A percentile compares a stretch with the other conserved stretches of the same genome.
These are phyloP conservation scores for Neomonachus schauinslandi DNA, from an alignment of 2,113 vertebrate genomes.

Conservation along the genomic window DNA sequence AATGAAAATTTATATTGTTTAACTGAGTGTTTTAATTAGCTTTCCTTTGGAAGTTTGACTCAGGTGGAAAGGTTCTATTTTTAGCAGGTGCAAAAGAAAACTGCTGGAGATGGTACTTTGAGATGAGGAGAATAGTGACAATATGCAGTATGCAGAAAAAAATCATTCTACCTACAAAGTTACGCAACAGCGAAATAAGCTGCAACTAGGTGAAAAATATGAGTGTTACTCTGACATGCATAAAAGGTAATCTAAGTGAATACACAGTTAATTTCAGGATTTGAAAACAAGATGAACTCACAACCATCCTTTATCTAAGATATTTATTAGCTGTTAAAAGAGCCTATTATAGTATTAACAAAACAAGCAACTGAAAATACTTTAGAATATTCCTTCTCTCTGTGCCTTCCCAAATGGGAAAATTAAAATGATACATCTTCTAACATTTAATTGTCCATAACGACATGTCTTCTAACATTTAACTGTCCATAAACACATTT, in stretches of 20 bases:
- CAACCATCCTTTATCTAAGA: not conserved
- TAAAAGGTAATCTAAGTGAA: conserved; percentile 10
- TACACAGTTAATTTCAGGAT: not conserved
- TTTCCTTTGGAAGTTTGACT: not conserved
- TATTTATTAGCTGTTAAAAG: not conserved
- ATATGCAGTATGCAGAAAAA: not conserved
- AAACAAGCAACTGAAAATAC: not conserved
- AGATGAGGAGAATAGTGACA: not conserved
- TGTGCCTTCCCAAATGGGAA: not conserved
- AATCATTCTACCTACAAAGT: not conserved
- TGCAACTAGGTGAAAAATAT: not conserved
- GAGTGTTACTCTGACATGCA: not conserved
- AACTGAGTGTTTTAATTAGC: not conserved
- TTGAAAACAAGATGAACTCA: conserved; percentile 3
- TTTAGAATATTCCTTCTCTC: conserved; percentile 4
- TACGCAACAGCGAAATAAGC: not conserved
- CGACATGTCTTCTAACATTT: not conserved
- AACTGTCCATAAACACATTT: not conserved
- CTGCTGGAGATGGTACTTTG: not conserved
- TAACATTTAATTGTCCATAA: not conserved
- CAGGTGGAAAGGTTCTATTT: not conserved
- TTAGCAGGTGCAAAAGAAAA: conserved; percentile 18
- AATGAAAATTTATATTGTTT: not conserved
- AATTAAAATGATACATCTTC: conserved; percentile 3
- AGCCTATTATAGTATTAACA: not conserved